Base-by-base conservation (phyloP, 1,140 invertebrate genomes). In the Daktulosphaira vitifoliae region DNA sequence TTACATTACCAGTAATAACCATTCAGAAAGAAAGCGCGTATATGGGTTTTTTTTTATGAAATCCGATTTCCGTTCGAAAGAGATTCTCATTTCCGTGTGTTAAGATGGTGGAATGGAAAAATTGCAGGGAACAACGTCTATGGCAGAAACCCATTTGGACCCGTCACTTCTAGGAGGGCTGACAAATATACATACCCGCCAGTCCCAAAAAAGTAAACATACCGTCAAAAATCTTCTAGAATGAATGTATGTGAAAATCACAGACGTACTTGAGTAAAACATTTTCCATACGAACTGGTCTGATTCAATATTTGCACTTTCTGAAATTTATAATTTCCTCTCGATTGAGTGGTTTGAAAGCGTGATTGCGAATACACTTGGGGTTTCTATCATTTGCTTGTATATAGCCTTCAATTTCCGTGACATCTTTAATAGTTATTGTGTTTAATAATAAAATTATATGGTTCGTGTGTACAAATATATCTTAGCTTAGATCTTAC, bases 271-370 rank as follows among this genome's bases (percentile, higher is more conserved):
- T 16, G 29, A 53, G 15, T 8, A 44, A 46, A 22, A 48, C 26
- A 16, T 48, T 37, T 62, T 62, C 42, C 42, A 22, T 46, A 1
- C 18, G 18, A 46, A 46, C 42, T 13, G 16, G 23, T 11, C 39
- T 11, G 42, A 62, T 62, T 62, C 56, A 62, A 62, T 62, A 62
- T 62, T 62, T 62, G 18, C 42, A 33, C 56, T n/a, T n/a, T 15
- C 15, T 3, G n/a, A 59, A 48, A 62, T 62, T 9, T 62, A 62
- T 62, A 62, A 62, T 62, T 62, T 62, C 56, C 39, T 62, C 18
- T 15, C 1, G 18, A 46, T 48, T 11, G 56, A 46, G 25, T 16
- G 18, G 5, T 3, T 15, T 8, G 16, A 42, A 59, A 44, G 25
- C 25, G 18, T 5, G 13, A 26, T 29, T 42, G 16, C 56, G 25